Base-by-base conservation (phyloP, 1,140 invertebrate species). In the Laupala kohalensis region DNA sequence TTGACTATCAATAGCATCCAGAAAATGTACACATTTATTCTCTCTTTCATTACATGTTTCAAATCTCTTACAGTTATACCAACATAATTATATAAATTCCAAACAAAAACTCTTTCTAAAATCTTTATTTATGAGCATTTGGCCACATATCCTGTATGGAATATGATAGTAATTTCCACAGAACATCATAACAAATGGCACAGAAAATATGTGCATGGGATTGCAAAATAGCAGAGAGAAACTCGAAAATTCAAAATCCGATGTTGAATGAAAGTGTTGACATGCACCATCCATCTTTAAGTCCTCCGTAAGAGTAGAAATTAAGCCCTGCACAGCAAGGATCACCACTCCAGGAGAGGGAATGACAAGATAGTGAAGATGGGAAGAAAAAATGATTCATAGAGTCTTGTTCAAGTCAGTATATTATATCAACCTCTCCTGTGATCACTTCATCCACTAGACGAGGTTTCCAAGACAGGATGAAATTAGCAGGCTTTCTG, bases 381-480 rank as follows among this genome's bases (percentile, higher is more conserved):
- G 5, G 26, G 15, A n/a, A 28, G 3, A 68, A 64, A 24, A 64
- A 24, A 71, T 24, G 25, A 13, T 69, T 29, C 19, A 71, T 15
- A 24, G 27, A 65, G 28, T 71, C 15, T 66, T 62, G 63, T 15
- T 63, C 25, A 9, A 69, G 28, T 69, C 15, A 73, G 29, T 19
- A 71, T 26, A 37, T 15, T 30, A 26, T 19, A 64, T 24, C 9
- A 70, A 19, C 37, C 30, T 29, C 26, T 67, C 23, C 64, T 37
- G 64, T 28, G 25, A 12, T 26, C 63, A 62, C 5, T 26, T 26
- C 15, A 9, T 19, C 15, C 6, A 65, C 25, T 29, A 28, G 12
- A 64, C 25, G 70, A 73, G 72, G 66, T 69, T 73, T 69, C 72
- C 69, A 71, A 73, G 69, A 73, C 37, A 29, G 30, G 69, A 25